Conservation (phyloP, 1,140 invertebrate genomes). For the Drosophila nasuta region DNA sequence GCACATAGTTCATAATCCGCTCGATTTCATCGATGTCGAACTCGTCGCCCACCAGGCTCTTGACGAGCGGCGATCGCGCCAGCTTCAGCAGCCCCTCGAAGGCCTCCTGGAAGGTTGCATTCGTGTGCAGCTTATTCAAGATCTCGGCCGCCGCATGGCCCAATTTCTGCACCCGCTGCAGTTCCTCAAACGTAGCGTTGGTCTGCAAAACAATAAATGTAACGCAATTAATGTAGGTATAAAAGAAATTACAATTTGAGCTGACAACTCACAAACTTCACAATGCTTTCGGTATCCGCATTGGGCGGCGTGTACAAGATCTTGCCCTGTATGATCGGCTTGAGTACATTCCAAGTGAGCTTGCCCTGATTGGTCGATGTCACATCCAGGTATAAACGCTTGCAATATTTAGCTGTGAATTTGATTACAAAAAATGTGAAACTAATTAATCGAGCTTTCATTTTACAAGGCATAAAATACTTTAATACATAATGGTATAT, state of each 20-base stretch:
- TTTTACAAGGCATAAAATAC: too few species aligned
- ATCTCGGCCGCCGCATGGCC: slow-evolving; percentile 52
- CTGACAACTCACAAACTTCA: slow-evolving; percentile 85
- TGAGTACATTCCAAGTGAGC: slow-evolving; percentile 89
- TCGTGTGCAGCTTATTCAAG: slow-evolving; percentile 66
- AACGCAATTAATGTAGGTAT: background rate
- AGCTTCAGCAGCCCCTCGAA: slow-evolving; percentile 74
- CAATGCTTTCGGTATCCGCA: slow-evolving; percentile 85
- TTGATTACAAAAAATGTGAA: too few species aligned
- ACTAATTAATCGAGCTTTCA: too few species aligned
- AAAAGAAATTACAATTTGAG: background rate
- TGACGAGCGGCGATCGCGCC: slow-evolving; percentile 79
- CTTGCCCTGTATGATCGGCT: slow-evolving; percentile 88
- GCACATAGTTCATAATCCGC: slow-evolving; percentile 56
- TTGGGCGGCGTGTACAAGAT: slow-evolving; percentile 88
- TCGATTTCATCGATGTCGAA: slow-evolving; percentile 75
- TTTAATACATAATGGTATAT: too few species aligned
- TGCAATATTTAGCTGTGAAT: slow-evolving; percentile 87
- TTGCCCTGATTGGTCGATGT: slow-evolving; percentile 87
- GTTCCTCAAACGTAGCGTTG: slow-evolving; percentile 87
- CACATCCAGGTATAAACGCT: slow-evolving; percentile 87
- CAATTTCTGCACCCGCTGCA: slow-evolving; percentile 85
- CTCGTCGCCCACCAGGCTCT: slow-evolving; percentile 70
- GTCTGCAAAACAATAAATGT: slow-evolving; percentile 70
- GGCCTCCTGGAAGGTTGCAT: slow-evolving; percentile 65